Percentiles rank a stretch among this genome's conserved stretches.
Conservation (phyloP, 2,888 invertebrate genomes). For the Chouioia cunea region DNA sequence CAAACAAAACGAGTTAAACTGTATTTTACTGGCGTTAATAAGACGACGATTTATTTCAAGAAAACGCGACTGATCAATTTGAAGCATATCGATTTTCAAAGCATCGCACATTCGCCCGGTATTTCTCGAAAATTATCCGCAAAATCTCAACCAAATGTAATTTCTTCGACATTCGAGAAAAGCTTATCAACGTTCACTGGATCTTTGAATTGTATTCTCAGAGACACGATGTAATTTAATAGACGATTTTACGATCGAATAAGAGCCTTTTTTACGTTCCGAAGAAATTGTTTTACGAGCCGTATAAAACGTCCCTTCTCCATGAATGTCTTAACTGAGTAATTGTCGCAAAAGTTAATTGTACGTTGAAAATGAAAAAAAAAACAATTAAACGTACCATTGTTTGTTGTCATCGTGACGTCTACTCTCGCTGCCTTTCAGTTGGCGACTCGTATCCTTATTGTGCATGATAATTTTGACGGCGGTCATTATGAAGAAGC, state of each 20-base stretch:
- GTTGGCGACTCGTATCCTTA: slow-evolving; percentile 75
- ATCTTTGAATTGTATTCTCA: too few relatives aligned
- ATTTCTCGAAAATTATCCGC: too few relatives aligned
- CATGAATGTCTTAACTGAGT: too few relatives aligned
- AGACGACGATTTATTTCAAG: slow-evolving; percentile 1
- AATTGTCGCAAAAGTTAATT: too few relatives aligned
- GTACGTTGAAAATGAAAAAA: too few relatives aligned
- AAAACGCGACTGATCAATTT: neutral
- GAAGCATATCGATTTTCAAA: too few relatives aligned
- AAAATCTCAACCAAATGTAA: too few relatives aligned
- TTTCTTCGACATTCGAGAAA: too few relatives aligned
- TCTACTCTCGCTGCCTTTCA: slow-evolving; percentile 77
- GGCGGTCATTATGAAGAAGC: slow-evolving; percentile 79
- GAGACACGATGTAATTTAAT: slow-evolving; percentile 11
- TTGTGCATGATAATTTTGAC: slow-evolving; percentile 76
- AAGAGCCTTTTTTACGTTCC: slow-evolving; percentile 1
- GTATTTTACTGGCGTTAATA: slow-evolving; percentile 18
- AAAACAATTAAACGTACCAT: slow-evolving; percentile 66
- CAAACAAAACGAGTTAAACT: slow-evolving; percentile 49
- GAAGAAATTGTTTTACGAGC: slow-evolving; percentile 3
- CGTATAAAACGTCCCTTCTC: neutral
- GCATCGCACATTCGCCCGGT: too few relatives aligned
- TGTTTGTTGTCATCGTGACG: slow-evolving; percentile 75
- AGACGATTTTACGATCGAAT: neutral
- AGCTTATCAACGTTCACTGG: too few relatives aligned